Evolutionary conservation across 2,888 invertebrate genomes (phyloP).

Genomic region (Platynereis dumerilii): DNA sequence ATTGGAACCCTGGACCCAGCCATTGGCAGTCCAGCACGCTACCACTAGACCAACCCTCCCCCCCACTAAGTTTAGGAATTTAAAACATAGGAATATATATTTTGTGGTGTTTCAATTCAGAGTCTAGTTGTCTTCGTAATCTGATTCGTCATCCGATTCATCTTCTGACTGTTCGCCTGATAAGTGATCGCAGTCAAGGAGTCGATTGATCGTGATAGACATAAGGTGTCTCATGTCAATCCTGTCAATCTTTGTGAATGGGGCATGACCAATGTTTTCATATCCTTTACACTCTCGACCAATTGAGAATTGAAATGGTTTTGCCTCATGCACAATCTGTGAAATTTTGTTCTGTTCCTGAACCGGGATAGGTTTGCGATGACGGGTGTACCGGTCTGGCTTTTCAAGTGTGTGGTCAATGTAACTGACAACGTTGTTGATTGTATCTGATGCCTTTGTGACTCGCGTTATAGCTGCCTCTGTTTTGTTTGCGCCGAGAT

Average conservation of each 20-base stretch:
- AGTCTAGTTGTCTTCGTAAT: too few species aligned
- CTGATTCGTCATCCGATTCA: too few species aligned
- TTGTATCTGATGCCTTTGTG: background rate
- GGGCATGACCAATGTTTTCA: background rate
- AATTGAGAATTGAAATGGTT: background rate
- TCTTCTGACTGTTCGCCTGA: background rate
- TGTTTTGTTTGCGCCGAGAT: conserved; percentile 10
- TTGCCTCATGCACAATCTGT: background rate
- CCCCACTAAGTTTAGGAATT: too few species aligned
- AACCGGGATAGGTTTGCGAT: background rate
- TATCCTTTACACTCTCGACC: background rate
- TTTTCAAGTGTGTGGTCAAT: background rate
- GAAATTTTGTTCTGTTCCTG: background rate
- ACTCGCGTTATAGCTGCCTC: background rate
- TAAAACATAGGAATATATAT: too few species aligned
- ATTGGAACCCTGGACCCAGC: too few species aligned
- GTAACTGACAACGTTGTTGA: background rate
- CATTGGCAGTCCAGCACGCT: too few species aligned
- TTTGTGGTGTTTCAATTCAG: too few species aligned
- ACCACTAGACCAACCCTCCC: too few species aligned
- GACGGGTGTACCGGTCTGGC: background rate
- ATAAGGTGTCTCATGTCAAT: background rate
- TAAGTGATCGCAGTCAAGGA: background rate
- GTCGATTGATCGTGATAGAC: background rate
- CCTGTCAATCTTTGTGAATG: background rate